Conservation (phyloP, 2,888 invertebrate genomes). For the Lathronympha strigana region DNA sequence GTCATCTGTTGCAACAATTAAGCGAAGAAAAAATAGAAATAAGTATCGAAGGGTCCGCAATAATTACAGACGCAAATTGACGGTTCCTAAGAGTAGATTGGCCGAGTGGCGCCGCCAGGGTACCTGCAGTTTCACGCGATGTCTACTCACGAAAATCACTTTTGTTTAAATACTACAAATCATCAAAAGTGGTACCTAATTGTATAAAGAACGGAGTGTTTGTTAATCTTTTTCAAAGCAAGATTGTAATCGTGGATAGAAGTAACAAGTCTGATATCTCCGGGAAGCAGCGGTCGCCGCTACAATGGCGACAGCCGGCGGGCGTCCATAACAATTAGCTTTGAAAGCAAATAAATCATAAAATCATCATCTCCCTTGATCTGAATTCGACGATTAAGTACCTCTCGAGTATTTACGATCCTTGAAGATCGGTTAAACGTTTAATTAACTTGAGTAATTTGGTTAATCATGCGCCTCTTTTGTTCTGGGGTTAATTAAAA, state of each 20-base stretch:
- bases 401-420: slow-evolving; percentile 48
- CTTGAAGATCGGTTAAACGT: slow-evolving; percentile 23
- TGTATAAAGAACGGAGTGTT: slow-evolving; percentile 8
- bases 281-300: slow-evolving; percentile 55
- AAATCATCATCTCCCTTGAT: slow-evolving; percentile 60
- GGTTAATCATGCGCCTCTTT: slow-evolving; percentile 41
- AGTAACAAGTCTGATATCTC: slow-evolving; percentile 53
- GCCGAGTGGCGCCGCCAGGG: slow-evolving; percentile 75
- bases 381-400: slow-evolving; percentile 50
- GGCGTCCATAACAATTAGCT: slow-evolving; percentile 68
- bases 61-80: slow-evolving; percentile 84
- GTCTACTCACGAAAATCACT: slow-evolving; percentile 46
- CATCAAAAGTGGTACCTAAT: slow-evolving; percentile 8
- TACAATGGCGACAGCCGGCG: slow-evolving; percentile 60
- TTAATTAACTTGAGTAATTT: slow-evolving; percentile 42
- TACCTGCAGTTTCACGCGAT: slow-evolving; percentile 76
- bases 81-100: slow-evolving; percentile 77
- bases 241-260: slow-evolving; percentile 18
- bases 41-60: slow-evolving; percentile 84
- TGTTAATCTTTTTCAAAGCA: slow-evolving; percentile 22
- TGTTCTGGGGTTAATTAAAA: slow-evolving; percentile 66
- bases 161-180: slow-evolving; percentile 30
- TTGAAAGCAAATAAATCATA: slow-evolving; percentile 71
- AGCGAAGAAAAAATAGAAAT: slow-evolving; percentile 81
- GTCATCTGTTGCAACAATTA: slow-evolving; percentile 85